Percentiles rank a stretch among this genome's conserved stretches.
Conservation (phyloP, 2,888 invertebrate species). For the Eremobia ochroleuca region DNA sequence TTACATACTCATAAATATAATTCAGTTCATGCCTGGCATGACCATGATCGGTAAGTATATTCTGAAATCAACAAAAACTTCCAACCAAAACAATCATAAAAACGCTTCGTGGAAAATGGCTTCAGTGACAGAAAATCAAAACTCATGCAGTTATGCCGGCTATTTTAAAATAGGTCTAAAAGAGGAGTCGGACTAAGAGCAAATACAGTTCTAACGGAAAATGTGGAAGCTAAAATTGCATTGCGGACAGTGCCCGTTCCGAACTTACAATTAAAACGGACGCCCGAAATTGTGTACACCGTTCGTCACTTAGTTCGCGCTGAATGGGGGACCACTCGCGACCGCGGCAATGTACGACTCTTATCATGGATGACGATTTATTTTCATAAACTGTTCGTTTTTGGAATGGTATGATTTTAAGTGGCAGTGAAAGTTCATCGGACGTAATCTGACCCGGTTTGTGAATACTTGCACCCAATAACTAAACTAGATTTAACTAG, state of each 20-base stretch:
- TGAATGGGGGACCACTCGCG: slow-evolving; percentile 54
- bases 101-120: neutral
- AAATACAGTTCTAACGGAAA: slow-evolving; percentile 72
- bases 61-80: neutral
- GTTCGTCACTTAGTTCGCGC: slow-evolving; percentile 88
- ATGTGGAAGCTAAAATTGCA: slow-evolving; percentile 85
- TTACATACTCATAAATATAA: neutral
- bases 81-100: neutral
- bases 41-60: too few species aligned
- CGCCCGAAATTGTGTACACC: slow-evolving; percentile 90
- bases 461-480: too few species aligned
- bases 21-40: neutral
- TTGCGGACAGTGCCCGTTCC: slow-evolving; percentile 77
- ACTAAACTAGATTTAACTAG: too few species aligned
- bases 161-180: slow-evolving; percentile 56
- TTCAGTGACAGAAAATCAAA: slow-evolving; percentile 26
- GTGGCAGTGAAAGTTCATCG: neutral
- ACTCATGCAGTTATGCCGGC: slow-evolving; percentile 22
- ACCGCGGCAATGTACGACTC: slow-evolving; percentile 13
- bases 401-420: slow-evolving; percentile 10
- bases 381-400: slow-evolving; percentile 40
- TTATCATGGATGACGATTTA: slow-evolving; percentile 48
- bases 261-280: slow-evolving; percentile 91
- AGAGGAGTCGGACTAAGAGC: slow-evolving; percentile 55
- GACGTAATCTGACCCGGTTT: too few species aligned